Base-by-base conservation (phyloP, 1,140 invertebrate species). In the Drosophila quadrilineata region DNA sequence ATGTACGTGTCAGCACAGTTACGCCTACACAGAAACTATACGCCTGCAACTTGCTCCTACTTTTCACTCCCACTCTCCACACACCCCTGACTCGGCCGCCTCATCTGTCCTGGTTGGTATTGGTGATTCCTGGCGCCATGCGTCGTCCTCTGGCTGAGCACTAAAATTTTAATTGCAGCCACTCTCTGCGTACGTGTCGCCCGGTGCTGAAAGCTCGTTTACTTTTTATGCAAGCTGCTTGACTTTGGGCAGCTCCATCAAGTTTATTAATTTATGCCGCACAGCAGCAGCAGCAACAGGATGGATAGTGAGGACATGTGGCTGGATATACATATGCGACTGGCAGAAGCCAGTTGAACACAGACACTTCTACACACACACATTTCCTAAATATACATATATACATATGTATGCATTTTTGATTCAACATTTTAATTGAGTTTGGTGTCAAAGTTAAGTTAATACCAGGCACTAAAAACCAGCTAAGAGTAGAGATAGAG, bases 201-300 rank as follows among this genome's bases (percentile, higher is more conserved):
- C 49, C 69, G 33, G 73, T 43, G 57, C 69, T 71, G 73, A 70
- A 70, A 76, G 64, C 77, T 73, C 77, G 77, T 84, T 84, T 82
- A 66, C 70, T 77, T 84, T 84, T 84, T 84, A 71, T 82, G 40
- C 56, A 36, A 41, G n/a, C 10, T 12, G 24, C 33, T 38, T 38
- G 19, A n/a, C 21, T 43, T 19, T 46, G 19, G 43, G 21, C 22
- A 40, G 16, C 57, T 67, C 66, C 60, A 73, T 84, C 53, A 77
- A 84, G 77, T 85, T 84, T 84, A 85, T 84, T 85, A 84, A 84
- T 84, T 84, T 84, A 84, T 84, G 79, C 77, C 57, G 53, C 76
- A 66, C 57, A 63, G 22, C 59, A 56, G 14, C 40, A 38, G 12
- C 12, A 46, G 31, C 28, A 35, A 36, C 40, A 35, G 24, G 17